Conservation (phyloP, 2,888 invertebrate genomes). For the Conops quadrifasciatus region DNA sequence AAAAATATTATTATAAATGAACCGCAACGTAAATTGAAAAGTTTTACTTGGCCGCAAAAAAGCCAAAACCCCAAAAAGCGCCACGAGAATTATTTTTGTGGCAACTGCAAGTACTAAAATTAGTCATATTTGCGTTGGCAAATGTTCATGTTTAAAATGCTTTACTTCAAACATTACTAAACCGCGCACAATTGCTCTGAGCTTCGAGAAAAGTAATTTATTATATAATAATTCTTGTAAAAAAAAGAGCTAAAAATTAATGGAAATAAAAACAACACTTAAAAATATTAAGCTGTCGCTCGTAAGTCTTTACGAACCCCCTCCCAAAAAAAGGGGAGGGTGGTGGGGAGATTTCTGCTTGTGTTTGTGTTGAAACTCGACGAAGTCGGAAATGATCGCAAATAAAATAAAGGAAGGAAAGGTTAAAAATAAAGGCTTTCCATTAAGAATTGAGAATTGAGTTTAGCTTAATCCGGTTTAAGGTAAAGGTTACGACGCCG, state of each 20-base stretch:
- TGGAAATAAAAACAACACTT: background rate
- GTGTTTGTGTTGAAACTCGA: background rate
- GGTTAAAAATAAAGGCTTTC: slow-evolving; percentile 8
- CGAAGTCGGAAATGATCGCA: slow-evolving; percentile 16
- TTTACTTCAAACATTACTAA: background rate
- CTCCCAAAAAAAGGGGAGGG: background rate
- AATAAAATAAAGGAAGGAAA: background rate
- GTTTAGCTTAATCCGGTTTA: slow-evolving; percentile 2
- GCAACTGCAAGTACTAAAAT: background rate
- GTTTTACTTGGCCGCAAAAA: background rate
- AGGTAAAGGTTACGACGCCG: slow-evolving; percentile 40
- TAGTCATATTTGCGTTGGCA: slow-evolving; percentile 6
- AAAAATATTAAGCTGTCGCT: background rate
- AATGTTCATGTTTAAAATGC: background rate
- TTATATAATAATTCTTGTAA: background rate
- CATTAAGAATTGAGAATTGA: slow-evolving; percentile 11
- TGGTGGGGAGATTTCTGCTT: background rate
- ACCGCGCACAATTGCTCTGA: background rate
- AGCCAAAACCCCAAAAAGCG: background rate
- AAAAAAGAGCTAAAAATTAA: background rate
- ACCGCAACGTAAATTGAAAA: slow-evolving; percentile 23
- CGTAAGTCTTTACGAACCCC: background rate
- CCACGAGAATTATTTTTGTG: slow-evolving; percentile 14
- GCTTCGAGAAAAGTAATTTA: background rate
- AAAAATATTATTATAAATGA: slow-evolving; percentile 16